Evolutionary conservation across 92 coral and sea anemone species (phyloP).

Genomic region (Isaurus tuberculatus): DNA sequence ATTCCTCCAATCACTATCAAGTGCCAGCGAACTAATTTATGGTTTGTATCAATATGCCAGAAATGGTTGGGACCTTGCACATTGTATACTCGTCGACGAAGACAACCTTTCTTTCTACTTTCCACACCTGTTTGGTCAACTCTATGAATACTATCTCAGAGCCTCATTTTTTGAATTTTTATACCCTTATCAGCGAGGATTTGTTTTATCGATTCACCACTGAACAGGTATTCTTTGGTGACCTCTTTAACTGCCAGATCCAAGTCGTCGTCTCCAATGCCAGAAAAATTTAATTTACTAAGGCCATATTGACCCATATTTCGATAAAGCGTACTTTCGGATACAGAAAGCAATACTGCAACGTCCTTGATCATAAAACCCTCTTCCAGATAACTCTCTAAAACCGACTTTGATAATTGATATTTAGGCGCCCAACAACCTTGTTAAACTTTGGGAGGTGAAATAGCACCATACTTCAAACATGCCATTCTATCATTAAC

Average conservation of each 20-base stretch:
- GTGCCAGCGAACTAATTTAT: slow-evolving; percentile 54
- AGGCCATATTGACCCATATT: slow-evolving; percentile 15
- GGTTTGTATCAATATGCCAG: slow-evolving; percentile 55
- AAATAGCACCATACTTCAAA: slow-evolving; percentile 38
- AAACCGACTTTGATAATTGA: slow-evolving; percentile 16
- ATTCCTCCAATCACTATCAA: slow-evolving; percentile 41
- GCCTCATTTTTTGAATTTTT: slow-evolving; percentile 65
- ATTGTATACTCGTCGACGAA: slow-evolving; percentile 48
- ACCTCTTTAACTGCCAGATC: slow-evolving; percentile 47
- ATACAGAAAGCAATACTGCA: slow-evolving; percentile 13
- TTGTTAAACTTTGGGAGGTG: slow-evolving; percentile 8
- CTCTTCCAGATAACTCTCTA: slow-evolving; percentile 12
- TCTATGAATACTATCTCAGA: slow-evolving; percentile 66
- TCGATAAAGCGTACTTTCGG: slow-evolving; percentile 12
- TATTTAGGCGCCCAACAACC: slow-evolving; percentile 16
- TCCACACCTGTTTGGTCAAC: slow-evolving; percentile 46
- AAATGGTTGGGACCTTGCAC: slow-evolving; percentile 57
- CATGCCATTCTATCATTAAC: slow-evolving; percentile 31
- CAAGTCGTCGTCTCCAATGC: slow-evolving; percentile 37
- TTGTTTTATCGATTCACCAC: slow-evolving; percentile 56
- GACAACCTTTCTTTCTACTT: slow-evolving; percentile 45
- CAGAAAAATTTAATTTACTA: slow-evolving; percentile 4
- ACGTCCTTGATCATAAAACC: slow-evolving; percentile 9
- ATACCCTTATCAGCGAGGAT: slow-evolving; percentile 47
- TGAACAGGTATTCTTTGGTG: slow-evolving; percentile 51